Evolutionary conservation across 2,113 vertebrate genomes (phyloP).

Genomic region (Zeus faber): DNA sequence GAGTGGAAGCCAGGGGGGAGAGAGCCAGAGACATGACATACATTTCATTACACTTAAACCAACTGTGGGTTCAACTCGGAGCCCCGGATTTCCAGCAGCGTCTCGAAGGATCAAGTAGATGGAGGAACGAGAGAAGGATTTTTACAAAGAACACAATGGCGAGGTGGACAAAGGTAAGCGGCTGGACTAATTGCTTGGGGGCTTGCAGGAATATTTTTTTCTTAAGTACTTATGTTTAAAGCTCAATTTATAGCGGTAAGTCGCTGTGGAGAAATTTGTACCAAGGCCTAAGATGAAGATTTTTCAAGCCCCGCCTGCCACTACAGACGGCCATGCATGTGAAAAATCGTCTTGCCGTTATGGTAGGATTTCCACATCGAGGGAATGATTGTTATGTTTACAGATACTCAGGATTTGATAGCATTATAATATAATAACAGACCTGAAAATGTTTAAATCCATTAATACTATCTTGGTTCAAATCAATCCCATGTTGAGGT

Average conservation of each 20-base stretch:
- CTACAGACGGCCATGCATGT: too few species aligned
- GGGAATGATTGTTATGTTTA: too few species aligned
- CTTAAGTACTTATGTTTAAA: slow-evolving; percentile 57
- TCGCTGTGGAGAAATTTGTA: slow-evolving; percentile 19
- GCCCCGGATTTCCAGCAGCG: slow-evolving; percentile 64
- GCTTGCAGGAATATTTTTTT: slow-evolving; percentile 57
- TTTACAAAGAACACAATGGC: slow-evolving; percentile 67
- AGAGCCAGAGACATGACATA: slow-evolving; percentile 69
- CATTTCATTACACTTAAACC: slow-evolving; percentile 74
- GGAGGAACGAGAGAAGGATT: slow-evolving; percentile 63
- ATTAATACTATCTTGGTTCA: too few species aligned
- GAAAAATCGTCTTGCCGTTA: too few species aligned
- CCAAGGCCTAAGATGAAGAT: slow-evolving; percentile 24
- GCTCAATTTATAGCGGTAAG: slow-evolving; percentile 45
- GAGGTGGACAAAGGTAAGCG: slow-evolving; percentile 64
- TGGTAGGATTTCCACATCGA: too few species aligned
- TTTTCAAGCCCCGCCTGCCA: slow-evolving; percentile 22
- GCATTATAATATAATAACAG: too few species aligned
- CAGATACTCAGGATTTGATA: too few species aligned
- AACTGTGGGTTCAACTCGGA: slow-evolving; percentile 69
- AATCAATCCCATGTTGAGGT: too few species aligned
- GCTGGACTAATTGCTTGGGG: slow-evolving; percentile 69
- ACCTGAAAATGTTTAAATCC: too few species aligned
- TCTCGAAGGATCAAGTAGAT: slow-evolving; percentile 67
- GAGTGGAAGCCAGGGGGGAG: slow-evolving; percentile 55